Evolutionary conservation across 2,797 vertebrate genomes (phyloP).

Genomic region (Spatula clypeata): DNA sequence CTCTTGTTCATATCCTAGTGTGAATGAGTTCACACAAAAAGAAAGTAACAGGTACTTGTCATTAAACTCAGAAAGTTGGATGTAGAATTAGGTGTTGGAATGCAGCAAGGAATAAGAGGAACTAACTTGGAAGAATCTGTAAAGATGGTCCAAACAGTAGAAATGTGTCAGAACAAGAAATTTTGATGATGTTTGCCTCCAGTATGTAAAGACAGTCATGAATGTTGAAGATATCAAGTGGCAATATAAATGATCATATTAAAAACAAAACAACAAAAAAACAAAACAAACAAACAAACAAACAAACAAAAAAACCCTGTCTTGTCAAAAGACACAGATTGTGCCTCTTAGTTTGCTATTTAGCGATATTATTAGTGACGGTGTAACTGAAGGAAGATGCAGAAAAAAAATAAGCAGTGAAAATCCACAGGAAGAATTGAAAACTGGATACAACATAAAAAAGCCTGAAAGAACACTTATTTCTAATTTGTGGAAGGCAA

Average conservation of each 20-base stretch:
- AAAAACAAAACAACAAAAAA: too few species aligned
- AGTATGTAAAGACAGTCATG: background rate
- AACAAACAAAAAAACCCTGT: fast-evolving
- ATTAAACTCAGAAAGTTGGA: background rate
- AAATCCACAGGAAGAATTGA: background rate
- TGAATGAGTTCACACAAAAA: background rate
- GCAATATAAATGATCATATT: background rate
- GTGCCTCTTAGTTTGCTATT: background rate
- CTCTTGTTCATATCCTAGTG: background rate
- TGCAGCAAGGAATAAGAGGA: background rate
- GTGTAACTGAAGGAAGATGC: background rate
- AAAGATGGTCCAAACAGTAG: background rate
- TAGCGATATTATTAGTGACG: background rate
- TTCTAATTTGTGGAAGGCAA: background rate
- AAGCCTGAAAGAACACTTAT: background rate
- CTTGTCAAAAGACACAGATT: background rate
- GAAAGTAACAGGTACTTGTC: background rate
- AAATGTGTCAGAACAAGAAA: background rate
- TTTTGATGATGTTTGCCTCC: background rate
- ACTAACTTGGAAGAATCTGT: background rate
- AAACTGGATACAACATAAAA: background rate
- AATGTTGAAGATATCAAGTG: background rate
- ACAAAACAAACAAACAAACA: fast-evolving
- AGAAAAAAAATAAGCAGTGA: background rate
- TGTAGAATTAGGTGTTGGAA: background rate